phyloP scores from a whole-genome alignment of 2,797 vertebrate species.

The Heteromormyrus szaboi region DNA sequence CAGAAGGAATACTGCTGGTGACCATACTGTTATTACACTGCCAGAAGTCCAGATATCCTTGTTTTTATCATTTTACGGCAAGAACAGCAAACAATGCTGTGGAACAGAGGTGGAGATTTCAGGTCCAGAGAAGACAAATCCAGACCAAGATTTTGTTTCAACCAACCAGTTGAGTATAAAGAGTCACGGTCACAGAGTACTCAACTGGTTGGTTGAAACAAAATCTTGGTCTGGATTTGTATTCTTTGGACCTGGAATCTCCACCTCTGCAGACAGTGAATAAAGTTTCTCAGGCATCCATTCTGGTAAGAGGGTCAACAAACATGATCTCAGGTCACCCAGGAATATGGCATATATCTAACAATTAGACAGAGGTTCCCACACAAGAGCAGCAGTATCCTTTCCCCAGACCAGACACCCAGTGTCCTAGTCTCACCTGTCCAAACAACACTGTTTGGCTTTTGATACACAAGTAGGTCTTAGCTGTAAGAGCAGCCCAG shows the following conservation, averaged over 20 bases:
- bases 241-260: background rate
- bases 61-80: background rate
- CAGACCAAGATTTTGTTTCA: background rate
- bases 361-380: background rate
- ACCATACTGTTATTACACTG: background rate
- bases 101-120: background rate
- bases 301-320: background rate
- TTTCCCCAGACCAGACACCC: slow-evolving; percentile 12
- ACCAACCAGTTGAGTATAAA: background rate
- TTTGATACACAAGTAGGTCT: background rate
- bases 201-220: background rate
- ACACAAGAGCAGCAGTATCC: background rate
- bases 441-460: background rate
- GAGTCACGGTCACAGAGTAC: background rate
- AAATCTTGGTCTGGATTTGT: background rate
- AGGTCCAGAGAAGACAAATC: background rate
- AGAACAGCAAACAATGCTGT: background rate
- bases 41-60: background rate
- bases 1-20: background rate
- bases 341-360: background rate
- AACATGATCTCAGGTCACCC: background rate
- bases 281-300: background rate
- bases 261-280: background rate
- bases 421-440: slow-evolving; percentile 35
- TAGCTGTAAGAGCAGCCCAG: background rate